phyloP scores from a whole-genome alignment of 1,140 invertebrate species.

The Drosophila ercepeae region DNA sequence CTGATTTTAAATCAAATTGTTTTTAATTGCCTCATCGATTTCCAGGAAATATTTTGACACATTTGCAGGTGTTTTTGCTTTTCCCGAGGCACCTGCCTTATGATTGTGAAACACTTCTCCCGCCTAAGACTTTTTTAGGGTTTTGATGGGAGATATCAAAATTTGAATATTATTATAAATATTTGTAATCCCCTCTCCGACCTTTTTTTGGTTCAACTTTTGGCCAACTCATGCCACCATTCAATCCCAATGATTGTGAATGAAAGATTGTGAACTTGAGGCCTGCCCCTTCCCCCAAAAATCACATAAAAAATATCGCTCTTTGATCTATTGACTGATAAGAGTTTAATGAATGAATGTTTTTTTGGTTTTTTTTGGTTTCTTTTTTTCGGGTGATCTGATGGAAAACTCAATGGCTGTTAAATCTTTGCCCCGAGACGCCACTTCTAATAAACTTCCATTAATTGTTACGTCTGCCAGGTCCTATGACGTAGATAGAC shows the following conservation, averaged over 20 bases:
- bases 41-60: constrained; percentile 71
- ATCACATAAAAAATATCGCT: neutral
- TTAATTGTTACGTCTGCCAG: neutral
- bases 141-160: no score
- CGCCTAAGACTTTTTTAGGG: no score
- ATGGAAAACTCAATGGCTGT: constrained; percentile 19
- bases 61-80: neutral
- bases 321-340: constrained; percentile 37
- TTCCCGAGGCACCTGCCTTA: neutral
- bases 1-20: constrained; percentile 80
- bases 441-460: constrained; percentile 11
- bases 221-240: constrained; percentile 22
- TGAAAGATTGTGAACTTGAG: constrained; percentile 39
- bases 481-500: neutral
- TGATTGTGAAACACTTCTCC: no score
- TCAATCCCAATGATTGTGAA: constrained; percentile 29
- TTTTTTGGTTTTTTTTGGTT: neutral
- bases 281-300: neutral
- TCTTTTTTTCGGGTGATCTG: constrained; percentile 7
- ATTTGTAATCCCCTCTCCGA: neutral
- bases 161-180: no score
- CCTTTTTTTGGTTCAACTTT: neutral
- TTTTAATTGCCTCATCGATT: constrained; percentile 72
- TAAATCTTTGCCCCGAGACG: neutral
- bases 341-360: constrained; percentile 31